Base-by-base conservation (phyloP, 2,113 vertebrate species). In the Ptilorrhoa leucosticta region DNA sequence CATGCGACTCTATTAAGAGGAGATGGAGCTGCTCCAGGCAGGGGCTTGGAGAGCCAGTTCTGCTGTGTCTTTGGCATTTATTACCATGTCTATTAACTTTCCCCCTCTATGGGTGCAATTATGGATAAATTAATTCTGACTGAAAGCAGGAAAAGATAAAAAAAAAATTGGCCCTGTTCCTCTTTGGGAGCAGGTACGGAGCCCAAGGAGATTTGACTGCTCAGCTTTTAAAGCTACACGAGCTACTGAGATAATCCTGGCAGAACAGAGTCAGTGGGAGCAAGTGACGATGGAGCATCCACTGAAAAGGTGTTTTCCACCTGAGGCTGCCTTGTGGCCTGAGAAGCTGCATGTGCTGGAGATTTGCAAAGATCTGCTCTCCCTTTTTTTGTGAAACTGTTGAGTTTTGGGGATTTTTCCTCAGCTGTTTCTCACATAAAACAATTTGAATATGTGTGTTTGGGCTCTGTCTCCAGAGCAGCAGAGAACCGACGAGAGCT, bases 1-100 rank as follows among this genome's bases (percentile, higher is more conserved):
- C 88, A 31, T 51, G 87, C 35, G 3, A 42, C 0, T 3, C 75
- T 90, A 3, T 73, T 73, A 64, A 66, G 90, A 88, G 77, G 84
- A 95, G 71, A 94, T 95, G 93, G 95, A 95, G 63, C 92, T 18
- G 10, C 93, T 95, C 87, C 93, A 96, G 84, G 66, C 89, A 94
- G 93, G 90, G 84, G 44, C 79, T 89, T 56, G 79, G 82, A 88
- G 82, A 90, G 75, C 79, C 58, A 73, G 82, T 88, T 90, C 91
- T 94, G 63, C 71, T 60, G 93, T 91, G 82, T 92, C 68, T 96
- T 93, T 96, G 94, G 85, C 90, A 47, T 90, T 95, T 94, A 22
- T 86, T 73, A 37, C 71, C 30, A 17, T 28, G 75, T 73, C 93
- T 96, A 39, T 93, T 95, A 91, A 93, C 90, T 86, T 76, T 33